These are phyloP conservation scores for Axea sp. DNA, from an alignment of 2,888 invertebrate species.

Conservation along the genomic window DNA sequence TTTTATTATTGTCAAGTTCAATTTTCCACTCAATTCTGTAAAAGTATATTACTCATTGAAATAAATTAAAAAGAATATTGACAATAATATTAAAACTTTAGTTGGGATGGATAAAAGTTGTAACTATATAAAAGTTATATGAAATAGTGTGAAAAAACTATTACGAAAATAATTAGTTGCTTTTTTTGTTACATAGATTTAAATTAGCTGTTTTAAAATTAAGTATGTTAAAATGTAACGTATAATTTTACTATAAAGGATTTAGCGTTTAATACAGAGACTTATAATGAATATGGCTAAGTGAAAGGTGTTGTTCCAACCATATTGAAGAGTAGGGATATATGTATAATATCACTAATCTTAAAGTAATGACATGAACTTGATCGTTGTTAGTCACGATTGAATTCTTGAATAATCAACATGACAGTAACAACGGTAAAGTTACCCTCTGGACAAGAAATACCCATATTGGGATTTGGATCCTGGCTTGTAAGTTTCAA, in stretches of 20 bases:
- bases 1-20: too few species aligned
- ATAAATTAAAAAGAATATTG: too few species aligned
- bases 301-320: conserved; percentile 29
- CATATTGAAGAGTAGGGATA: conserved; percentile 16
- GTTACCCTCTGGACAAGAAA: conserved; percentile 82
- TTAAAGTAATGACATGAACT: not conserved
- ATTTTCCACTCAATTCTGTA: too few species aligned
- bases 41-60: too few species aligned
- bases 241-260: not conserved
- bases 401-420: conserved; percentile 13
- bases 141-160: too few species aligned
- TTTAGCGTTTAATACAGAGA: not conserved
- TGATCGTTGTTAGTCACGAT: conserved; percentile 1
- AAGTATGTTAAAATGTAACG: too few species aligned
- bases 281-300: conserved; percentile 5
- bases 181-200: too few species aligned
- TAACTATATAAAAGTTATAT: too few species aligned
- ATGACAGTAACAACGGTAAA: conserved; percentile 55
- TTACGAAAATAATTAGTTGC: too few species aligned
- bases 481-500: conserved; percentile 84
- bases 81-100: too few species aligned
- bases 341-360: conserved; percentile 3
- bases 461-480: conserved; percentile 88
- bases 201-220: too few species aligned
- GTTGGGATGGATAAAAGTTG: too few species aligned